Percentiles rank a stretch among this genome's conserved stretches.
Conservation (phyloP, 2,113 vertebrate species). For the Callipepla californica region DNA sequence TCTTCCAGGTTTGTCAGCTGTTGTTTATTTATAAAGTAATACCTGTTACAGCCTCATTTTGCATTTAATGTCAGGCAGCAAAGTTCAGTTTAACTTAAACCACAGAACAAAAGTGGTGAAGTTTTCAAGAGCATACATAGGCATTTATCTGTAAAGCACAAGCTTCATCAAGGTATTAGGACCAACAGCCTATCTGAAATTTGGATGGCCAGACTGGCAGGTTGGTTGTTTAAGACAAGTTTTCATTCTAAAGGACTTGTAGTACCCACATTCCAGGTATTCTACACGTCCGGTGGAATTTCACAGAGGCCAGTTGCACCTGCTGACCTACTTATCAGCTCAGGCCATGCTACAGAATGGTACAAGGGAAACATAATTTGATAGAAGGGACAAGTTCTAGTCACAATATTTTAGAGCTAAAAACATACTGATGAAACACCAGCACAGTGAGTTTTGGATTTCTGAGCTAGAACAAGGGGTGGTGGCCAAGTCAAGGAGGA, state of each 20-base stretch:
- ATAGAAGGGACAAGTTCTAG: neutral
- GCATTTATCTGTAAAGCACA: neutral
- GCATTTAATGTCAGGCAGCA: neutral
- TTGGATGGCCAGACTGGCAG: neutral
- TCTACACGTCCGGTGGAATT: neutral
- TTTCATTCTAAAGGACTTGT: neutral
- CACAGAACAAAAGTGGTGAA: neutral
- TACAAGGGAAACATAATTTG: neutral
- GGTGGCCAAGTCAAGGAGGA: neutral
- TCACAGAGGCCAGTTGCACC: neutral
- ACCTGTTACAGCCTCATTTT: neutral
- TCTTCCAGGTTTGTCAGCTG: no score
- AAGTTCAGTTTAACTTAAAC: neutral
- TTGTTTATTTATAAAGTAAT: no score
- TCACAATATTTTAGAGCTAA: neutral
- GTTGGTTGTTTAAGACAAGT: neutral
- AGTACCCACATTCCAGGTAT: neutral
- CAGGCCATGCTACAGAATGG: neutral
- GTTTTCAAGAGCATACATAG: neutral
- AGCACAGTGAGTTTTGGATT: neutral
- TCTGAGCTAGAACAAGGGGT: neutral
- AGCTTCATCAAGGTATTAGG: neutral
- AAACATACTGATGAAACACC: neutral
- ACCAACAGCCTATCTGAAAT: neutral
- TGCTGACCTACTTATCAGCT: neutral